Evolutionary conservation across 2,797 vertebrate genomes (phyloP).

Genomic region (Falco columbarius): DNA sequence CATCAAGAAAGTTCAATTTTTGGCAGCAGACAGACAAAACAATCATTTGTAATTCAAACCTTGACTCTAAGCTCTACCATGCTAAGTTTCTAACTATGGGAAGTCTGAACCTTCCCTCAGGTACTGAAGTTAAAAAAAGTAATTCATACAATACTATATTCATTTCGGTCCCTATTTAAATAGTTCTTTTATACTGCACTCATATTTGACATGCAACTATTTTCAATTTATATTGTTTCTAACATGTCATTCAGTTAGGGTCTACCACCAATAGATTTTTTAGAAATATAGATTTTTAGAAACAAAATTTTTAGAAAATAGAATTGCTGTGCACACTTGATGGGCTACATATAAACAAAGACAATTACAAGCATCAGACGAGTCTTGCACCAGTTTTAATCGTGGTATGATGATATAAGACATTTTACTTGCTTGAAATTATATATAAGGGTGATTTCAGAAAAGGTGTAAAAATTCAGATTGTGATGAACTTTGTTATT

Average conservation of each 20-base stretch:
- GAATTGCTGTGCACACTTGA: not conserved
- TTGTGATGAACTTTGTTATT: not conserved
- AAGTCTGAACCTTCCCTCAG: not conserved
- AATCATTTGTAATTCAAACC: conserved; percentile 44
- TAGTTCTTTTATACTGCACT: not conserved
- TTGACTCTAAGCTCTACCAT: conserved; percentile 2
- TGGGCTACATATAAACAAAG: not conserved
- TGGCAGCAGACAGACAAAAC: conserved; percentile 47
- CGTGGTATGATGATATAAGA: not conserved
- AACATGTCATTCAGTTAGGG: not conserved
- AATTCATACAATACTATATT: not conserved
- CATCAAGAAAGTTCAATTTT: conserved; percentile 33
- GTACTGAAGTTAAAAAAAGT: not conserved
- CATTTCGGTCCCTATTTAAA: not conserved
- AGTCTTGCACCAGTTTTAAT: not conserved
- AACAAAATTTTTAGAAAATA: too few relatives aligned
- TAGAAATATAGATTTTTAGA: too few relatives aligned
- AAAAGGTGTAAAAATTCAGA: not conserved
- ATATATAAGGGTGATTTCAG: not conserved
- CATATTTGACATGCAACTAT: not conserved
- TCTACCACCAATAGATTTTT: not conserved
- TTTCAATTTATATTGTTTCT: not conserved
- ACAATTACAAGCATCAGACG: not conserved
- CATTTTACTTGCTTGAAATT: not conserved
- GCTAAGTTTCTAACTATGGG: not conserved